Conservation (phyloP, 2,113 vertebrate species). For the Fukomys damarensis region DNA sequence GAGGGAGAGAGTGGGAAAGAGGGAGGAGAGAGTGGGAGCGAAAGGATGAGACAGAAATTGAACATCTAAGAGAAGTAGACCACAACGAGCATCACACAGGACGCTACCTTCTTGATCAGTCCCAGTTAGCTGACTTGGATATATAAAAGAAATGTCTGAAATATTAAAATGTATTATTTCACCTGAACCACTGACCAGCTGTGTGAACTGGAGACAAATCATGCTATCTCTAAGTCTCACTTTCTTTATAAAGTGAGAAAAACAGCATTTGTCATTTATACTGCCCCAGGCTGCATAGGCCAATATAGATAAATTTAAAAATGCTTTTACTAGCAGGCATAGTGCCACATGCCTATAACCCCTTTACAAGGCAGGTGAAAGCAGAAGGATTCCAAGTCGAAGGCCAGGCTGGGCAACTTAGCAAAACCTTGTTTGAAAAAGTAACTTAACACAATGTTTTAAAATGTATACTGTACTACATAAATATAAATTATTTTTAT, state of each 20-base stretch:
- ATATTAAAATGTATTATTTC: background rate
- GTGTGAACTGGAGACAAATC: background rate
- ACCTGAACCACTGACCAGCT: background rate
- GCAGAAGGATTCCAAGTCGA: background rate
- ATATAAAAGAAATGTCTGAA: background rate
- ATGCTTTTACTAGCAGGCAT: background rate
- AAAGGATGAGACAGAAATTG: background rate
- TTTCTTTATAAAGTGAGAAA: slow-evolving; percentile 3
- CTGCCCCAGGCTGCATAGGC: background rate
- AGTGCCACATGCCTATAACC: background rate
- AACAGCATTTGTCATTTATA: background rate
- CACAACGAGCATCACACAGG: background rate
- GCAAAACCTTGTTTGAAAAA: background rate
- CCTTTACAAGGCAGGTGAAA: background rate
- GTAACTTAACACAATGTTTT: background rate
- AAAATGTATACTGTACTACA: background rate
- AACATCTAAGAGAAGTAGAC: background rate
- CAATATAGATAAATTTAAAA: background rate
- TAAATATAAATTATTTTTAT: background rate
- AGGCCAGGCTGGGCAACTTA: background rate
- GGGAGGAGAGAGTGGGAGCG: background rate
- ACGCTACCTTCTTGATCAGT: background rate
- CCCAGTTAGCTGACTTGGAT: background rate
- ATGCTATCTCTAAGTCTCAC: background rate
- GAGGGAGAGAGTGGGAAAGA: background rate